Percentiles rank a stretch among this genome's conserved stretches.
Evolutionary conservation across 30 jellyfish, hydroid and myxozoan genomes (phyloP).

Genomic region (Cassiopea xamachana): DNA sequence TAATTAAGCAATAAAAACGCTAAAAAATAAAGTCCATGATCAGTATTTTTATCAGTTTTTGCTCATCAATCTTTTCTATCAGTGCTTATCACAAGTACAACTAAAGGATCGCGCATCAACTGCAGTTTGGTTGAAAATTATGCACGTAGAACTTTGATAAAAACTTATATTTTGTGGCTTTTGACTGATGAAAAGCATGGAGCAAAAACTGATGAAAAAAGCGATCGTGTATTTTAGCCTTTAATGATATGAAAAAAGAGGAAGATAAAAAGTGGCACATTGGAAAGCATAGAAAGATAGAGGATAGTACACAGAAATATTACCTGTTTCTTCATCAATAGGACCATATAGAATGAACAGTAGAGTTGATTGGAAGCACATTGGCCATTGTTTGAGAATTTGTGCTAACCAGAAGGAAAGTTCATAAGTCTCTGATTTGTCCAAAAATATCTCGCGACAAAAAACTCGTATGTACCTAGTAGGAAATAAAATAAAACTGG

Average conservation of each 20-base stretch:
- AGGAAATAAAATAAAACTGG: neutral
- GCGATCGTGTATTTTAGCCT: too few relatives aligned
- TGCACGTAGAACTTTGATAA: too few relatives aligned
- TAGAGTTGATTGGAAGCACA: constrained; percentile 84
- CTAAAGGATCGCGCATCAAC: too few relatives aligned
- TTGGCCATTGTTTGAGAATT: constrained; percentile 80
- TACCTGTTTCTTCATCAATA: constrained; percentile 65
- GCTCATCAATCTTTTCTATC: too few relatives aligned
- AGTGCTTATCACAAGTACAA: too few relatives aligned
- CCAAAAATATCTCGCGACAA: constrained; percentile 88
- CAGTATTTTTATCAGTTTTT: too few relatives aligned
- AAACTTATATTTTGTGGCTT: too few relatives aligned
- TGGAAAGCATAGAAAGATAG: neutral
- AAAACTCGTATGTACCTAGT: constrained; percentile 88
- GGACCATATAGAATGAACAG: constrained; percentile 89
- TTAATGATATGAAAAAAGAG: neutral
- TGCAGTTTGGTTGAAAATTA: too few relatives aligned
- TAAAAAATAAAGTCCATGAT: too few relatives aligned
- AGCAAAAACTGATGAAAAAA: too few relatives aligned
- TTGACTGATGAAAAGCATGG: too few relatives aligned
- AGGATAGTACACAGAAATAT: neutral
- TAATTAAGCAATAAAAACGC: too few relatives aligned
- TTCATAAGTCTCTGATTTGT: constrained; percentile 64
- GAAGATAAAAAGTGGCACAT: neutral
- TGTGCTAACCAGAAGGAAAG: constrained; percentile 90